Evolutionary conservation across 92 coral and sea anemone genomes (phyloP).

Genomic region (Umimayanthus kanabou): DNA sequence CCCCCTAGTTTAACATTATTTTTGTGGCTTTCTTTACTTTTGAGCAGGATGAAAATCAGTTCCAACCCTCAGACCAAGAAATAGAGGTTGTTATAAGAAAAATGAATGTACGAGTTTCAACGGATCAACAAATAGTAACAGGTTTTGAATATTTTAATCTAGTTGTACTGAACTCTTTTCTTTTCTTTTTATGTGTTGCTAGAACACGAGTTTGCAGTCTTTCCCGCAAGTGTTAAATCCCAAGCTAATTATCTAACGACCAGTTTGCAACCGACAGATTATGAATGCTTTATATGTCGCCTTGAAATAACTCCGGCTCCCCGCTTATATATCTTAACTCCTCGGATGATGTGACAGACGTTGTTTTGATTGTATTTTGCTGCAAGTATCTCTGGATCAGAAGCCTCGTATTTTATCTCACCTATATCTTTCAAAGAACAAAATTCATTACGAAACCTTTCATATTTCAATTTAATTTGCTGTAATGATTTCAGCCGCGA

Average conservation of each 20-base stretch:
- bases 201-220: neutral
- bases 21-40: no score
- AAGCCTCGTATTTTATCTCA: neutral
- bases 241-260: neutral
- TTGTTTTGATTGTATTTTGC: neutral
- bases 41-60: no score
- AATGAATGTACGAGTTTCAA: neutral
- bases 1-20: no score
- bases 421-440: neutral
- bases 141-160: no score
- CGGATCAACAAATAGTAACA: neutral
- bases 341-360: neutral
- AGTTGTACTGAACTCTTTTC: neutral
- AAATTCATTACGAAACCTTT: no score
- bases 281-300: neutral
- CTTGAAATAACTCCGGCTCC: neutral
- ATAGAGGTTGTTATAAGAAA: neutral
- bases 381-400: neutral
- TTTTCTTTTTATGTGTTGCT: neutral
- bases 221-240: neutral
- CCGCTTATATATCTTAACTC: neutral
- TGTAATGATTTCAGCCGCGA: neutral
- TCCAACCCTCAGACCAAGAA: no score
- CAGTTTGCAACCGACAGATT: neutral
- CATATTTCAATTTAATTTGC: no score